Base-by-base conservation (phyloP, 35 echinoderm and acorn worm species). In the Hemicentrotus pulcherrimus region DNA sequence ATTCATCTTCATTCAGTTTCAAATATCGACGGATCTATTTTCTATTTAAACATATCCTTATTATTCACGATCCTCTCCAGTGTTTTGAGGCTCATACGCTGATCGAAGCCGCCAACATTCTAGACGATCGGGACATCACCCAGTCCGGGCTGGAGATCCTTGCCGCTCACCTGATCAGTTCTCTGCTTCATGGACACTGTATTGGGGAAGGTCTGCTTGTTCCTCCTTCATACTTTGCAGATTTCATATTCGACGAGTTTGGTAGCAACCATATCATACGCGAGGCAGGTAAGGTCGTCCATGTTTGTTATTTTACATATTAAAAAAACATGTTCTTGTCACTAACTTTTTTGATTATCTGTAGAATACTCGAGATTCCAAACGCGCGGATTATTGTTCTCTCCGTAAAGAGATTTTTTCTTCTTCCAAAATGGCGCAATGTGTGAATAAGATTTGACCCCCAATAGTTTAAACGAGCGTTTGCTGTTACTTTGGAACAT, bases 121-220 rank as follows among this genome's bases (percentile, higher is more conserved):
- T 8, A 4, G 41, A 93, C 47, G 47, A 47, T 18, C 45, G 48
- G 16, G 91, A 47, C 22, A 93, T 93, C 91, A n/a, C 46, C 0
- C 91, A 93, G 14, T n/a, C 91, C 2, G 91, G 46, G 7, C 19
- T 93, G 46, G 91, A 93, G 48, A 58, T 58, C 11, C n/a, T 93
- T 22, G 45, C 46, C 14, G 91, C 91, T 14, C 91, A 93, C 46
- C 31, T 93, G 10, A 28, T 93, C 28, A 93, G 48, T 93, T 47
- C 91, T 31, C 46, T 93, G 10, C 91, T 93, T 24, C 91, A 93
- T 93, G 91, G 91, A 32, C 46, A 93, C 48, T 93, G 91, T 58
- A 93, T 93, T 31, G 91, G 91, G 10, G 91, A 93, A n/a, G 91
- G 91, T 2, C 32, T 50, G 16, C 48, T 93, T 12, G 91, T 93